Evolutionary conservation across 2,113 vertebrate species (phyloP), one percentile per base, ranked within the genome.

Genomic region (Anguilla rostrata): DNA sequence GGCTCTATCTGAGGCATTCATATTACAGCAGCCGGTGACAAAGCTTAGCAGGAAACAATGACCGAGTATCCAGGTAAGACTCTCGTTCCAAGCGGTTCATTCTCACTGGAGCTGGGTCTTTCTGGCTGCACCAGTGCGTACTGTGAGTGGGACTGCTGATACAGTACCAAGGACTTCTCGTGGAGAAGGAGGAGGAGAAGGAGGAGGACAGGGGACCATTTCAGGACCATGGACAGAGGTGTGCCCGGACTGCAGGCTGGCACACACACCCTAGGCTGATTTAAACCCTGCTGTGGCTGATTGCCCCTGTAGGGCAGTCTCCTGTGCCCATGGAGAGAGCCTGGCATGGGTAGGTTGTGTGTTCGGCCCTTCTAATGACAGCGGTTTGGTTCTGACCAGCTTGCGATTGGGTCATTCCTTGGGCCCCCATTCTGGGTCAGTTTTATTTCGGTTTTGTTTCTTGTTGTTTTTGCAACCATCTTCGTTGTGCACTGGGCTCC

Each of bases 1-100:
- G 81, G 34, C 34, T 34, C 83, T 84, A 89, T 89, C 85, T 84
- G 84, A 83, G 89, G 53, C 83, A 22, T 39, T 87, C 82, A n/a
- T 29, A 75, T 18, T 39, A 86, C 43, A 85, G 78, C 79, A 71
- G 84, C 60, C 56, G 78, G 78, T 78, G 84, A 53, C 84, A 39
- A 79, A 85, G 78, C 78, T 75, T 78, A 53, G 71, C 71, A 85
- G 53, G 78, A 78, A 46, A 46, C 43, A 46, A 46, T 46, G 43
- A 9, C 9, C 9, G 43, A 46, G 43, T 8, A 53, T 53, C 9
- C 49, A 11, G 49, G 7, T 53, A 53, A 53, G 49, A 53, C 49
- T 8, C 43, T 53, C 7, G 49, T 53, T 53, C 49, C 49, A 9
- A 0, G 8, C 34, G 49, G 3, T 53, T 6, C 8, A 9, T 1